Evolutionary conservation across 2,113 vertebrate species (phyloP).

Genomic region (Zapornia atra): DNA sequence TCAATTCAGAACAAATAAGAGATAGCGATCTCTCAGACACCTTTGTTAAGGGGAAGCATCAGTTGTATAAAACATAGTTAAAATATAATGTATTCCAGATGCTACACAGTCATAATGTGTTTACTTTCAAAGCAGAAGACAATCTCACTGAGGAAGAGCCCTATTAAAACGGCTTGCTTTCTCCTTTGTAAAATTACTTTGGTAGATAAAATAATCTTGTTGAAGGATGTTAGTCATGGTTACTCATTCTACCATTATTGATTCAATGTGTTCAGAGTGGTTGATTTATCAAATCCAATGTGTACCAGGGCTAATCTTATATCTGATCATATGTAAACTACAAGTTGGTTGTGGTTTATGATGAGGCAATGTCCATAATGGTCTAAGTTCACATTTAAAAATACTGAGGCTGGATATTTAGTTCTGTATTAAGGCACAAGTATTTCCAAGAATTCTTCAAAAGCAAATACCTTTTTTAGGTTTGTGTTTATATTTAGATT

Average conservation of each 20-base stretch:
- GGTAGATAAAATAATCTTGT: not conserved
- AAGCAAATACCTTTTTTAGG: not conserved
- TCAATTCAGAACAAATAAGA: not conserved
- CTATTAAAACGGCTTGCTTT: not conserved
- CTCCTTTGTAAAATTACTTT: not conserved
- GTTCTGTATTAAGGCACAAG: not conserved
- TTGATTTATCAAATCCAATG: not conserved
- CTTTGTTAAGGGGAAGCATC: not conserved
- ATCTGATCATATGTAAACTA: not conserved
- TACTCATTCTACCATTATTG: not conserved
- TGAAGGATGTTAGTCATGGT: not conserved
- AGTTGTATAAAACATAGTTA: not conserved
- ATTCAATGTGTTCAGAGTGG: not conserved
- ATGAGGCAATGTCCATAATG: not conserved
- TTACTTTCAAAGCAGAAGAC: conserved; percentile 9
- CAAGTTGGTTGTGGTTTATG: not conserved
- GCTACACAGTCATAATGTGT: not conserved
- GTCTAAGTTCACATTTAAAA: not conserved
- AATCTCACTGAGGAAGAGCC: not conserved
- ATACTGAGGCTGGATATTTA: not conserved
- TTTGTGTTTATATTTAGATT: not conserved
- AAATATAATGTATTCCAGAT: not conserved
- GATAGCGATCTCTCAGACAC: not conserved
- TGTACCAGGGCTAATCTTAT: not conserved
- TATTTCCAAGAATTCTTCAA: not conserved